A percentile compares a stretch with the other conserved stretches of the same genome.
These are phyloP conservation scores for Syngnathus scovelli DNA, from an alignment of 2,113 vertebrate species.

Conservation along the genomic window DNA sequence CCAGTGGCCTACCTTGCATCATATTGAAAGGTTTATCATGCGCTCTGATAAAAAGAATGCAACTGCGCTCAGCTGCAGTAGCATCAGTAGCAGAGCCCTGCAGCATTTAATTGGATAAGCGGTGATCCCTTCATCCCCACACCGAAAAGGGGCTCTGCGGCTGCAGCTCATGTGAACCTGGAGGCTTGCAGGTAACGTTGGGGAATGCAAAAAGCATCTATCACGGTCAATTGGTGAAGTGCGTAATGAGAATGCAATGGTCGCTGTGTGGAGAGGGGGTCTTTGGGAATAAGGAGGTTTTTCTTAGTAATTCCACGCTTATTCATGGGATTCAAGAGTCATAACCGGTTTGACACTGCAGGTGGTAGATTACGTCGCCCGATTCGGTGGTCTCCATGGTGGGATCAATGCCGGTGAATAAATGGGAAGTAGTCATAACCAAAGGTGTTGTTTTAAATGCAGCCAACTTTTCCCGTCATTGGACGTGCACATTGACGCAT, in stretches of 20 bases:
- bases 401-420: neutral
- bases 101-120: constrained; percentile 65
- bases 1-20: neutral
- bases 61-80: neutral
- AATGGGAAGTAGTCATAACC: neutral
- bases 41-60: neutral
- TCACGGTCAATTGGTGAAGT: constrained; percentile 21
- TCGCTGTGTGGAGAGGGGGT: neutral
- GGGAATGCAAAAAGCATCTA: constrained; percentile 6
- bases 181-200: constrained; percentile 16
- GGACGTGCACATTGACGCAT: neutral
- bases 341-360: neutral
- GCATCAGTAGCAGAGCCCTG: constrained; percentile 44
- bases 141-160: constrained; percentile 54
- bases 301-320: neutral
- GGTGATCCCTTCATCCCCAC: constrained; percentile 61
- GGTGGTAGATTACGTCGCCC: neutral
- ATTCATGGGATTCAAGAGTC: neutral
- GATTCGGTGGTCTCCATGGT: neutral
- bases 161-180: constrained; percentile 31
- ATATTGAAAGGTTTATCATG: neutral
- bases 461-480: neutral
- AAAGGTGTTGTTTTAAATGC: neutral
- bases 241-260: neutral
- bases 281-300: neutral